phyloP scores from a whole-genome alignment of 1,140 invertebrate species.

The Hyphantria cunea region DNA sequence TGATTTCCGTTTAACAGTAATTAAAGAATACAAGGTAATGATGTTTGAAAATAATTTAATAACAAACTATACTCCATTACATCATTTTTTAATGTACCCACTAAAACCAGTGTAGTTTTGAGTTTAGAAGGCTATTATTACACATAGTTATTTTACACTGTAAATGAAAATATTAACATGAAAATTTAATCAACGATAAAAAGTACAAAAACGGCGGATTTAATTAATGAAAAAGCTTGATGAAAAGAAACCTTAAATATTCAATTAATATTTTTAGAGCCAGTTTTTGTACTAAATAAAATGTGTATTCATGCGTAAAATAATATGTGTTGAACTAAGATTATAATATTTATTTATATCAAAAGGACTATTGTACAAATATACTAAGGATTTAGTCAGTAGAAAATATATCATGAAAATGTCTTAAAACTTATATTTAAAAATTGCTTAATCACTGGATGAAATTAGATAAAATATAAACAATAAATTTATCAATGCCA shows the following conservation, averaged over 20 bases:
- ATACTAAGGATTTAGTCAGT: constrained; percentile 43
- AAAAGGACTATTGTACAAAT: constrained; percentile 47
- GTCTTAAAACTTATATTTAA: constrained; percentile 43
- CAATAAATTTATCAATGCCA: constrained; percentile 67
- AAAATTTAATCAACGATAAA: constrained; percentile 1
- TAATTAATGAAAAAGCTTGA: not conserved
- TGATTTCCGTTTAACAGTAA: too few relatives aligned
- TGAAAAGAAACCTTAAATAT: too few relatives aligned
- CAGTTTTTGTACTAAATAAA: constrained; percentile 27
- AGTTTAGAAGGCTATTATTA: not conserved
- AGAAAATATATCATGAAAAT: constrained; percentile 26
- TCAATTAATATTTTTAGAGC: not conserved
- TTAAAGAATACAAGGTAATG: too few relatives aligned
- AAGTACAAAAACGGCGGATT: constrained; percentile 36
- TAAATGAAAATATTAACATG: constrained; percentile 11
- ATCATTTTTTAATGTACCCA: not conserved
- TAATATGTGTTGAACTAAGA: constrained; percentile 13
- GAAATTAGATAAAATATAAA: constrained; percentile 44
- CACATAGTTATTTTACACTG: not conserved
- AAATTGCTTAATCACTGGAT: constrained; percentile 47
- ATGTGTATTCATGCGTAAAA: constrained; percentile 18
- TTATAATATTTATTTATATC: constrained; percentile 4
- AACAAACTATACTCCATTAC: not conserved
- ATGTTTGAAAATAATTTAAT: too few relatives aligned
- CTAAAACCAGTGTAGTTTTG: not conserved